Conservation (phyloP, 64 coral and sea anemone species). For the Stylophora pistillata region DNA sequence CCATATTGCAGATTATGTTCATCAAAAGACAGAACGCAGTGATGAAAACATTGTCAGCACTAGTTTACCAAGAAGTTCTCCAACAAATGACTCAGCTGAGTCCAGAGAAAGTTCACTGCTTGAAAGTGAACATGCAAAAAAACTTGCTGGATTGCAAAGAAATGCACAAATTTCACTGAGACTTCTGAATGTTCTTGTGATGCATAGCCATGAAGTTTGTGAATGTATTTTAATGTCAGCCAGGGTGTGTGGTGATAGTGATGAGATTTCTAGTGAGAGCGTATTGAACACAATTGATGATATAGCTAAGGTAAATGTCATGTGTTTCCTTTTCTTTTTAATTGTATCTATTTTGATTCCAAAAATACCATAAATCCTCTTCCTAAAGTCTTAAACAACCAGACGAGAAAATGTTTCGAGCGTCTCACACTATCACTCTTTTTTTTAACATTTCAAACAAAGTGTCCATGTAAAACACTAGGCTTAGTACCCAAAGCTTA, state of each 20-base stretch:
- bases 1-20: constrained; percentile 34
- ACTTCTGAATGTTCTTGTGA: constrained; percentile 48
- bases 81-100: constrained; percentile 17
- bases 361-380: background rate
- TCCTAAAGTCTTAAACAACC: no score
- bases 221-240: constrained; percentile 42
- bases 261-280: background rate
- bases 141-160: constrained; percentile 2
- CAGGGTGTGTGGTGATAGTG: background rate
- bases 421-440: no score
- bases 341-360: background rate
- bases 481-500: no score
- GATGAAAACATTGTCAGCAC: constrained; percentile 45
- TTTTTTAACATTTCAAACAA: no score
- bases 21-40: constrained; percentile 31
- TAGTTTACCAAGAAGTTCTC: constrained; percentile 15
- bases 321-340: background rate
- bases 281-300: background rate
- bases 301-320: background rate
- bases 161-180: constrained; percentile 15
- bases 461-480: no score
- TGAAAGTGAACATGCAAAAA: constrained; percentile 25
- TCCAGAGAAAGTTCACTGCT: background rate
- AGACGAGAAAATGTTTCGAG: no score
- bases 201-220: constrained; percentile 42